Conservation (phyloP, 2,113 vertebrate genomes). For the Eurystomus gularis region DNA sequence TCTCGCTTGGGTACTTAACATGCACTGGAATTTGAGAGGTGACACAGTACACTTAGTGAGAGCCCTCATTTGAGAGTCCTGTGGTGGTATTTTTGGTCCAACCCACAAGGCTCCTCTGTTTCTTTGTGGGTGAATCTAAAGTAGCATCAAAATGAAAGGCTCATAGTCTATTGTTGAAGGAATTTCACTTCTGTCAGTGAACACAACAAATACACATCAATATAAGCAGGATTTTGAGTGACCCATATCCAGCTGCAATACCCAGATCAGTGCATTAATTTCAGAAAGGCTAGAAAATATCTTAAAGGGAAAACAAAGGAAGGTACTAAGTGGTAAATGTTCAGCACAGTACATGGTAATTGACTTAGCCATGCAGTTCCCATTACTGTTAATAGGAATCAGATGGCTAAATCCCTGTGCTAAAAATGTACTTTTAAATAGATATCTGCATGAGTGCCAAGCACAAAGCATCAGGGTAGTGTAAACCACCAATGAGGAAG, state of each 20-base stretch:
- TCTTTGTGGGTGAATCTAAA: not conserved
- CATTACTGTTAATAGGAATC: constrained; percentile 63
- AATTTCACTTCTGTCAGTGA: not conserved
- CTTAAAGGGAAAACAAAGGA: constrained; percentile 34
- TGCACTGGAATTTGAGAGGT: not conserved
- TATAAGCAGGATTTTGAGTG: not conserved
- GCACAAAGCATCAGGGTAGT: not conserved
- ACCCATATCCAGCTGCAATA: not conserved
- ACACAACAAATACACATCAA: not conserved
- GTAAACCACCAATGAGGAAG: not conserved
- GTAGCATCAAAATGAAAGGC: not conserved
- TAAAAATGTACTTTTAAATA: constrained; percentile 52
- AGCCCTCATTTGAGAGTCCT: not conserved
- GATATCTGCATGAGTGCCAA: not conserved
- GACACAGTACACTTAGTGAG: not conserved
- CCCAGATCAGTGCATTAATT: not conserved
- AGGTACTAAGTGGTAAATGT: not conserved
- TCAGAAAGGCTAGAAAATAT: not conserved
- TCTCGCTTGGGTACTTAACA: not conserved
- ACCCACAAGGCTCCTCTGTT: not conserved
- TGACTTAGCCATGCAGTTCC: constrained; percentile 31
- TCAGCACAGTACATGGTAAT: constrained; percentile 28
- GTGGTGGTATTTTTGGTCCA: not conserved
- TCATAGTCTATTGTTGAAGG: not conserved
- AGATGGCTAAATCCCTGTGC: constrained; percentile 37